phyloP scores from a whole-genome alignment of 2,888 invertebrate species.

The Polyommatus iphigenia region DNA sequence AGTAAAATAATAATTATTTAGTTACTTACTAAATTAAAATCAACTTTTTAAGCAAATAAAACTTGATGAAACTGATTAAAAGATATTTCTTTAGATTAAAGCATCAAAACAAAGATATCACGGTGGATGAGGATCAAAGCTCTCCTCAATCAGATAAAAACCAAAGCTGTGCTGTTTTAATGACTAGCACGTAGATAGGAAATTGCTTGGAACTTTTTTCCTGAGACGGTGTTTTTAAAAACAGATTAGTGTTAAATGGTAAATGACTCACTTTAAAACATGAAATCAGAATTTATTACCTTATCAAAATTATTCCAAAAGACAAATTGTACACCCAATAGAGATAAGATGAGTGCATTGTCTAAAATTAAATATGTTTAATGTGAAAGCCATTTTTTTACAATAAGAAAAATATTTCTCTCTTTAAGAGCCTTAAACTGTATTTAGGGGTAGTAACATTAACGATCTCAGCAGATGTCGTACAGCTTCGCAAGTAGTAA shows the following conservation, averaged over 20 bases:
- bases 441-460: conserved; percentile 3
- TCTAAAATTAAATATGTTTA: too few relatives aligned
- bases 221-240: not conserved
- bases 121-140: not conserved
- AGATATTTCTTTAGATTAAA: not conserved
- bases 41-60: not conserved
- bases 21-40: not conserved
- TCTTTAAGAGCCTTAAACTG: not conserved
- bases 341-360: too few relatives aligned
- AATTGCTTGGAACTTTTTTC: not conserved
- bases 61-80: not conserved
- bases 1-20: too few relatives aligned
- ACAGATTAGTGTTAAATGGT: not conserved
- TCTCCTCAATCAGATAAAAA: conserved; percentile 6
- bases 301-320: too few relatives aligned
- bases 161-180: conserved; percentile 1
- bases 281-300: too few relatives aligned
- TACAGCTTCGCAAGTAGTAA: conserved; percentile 15
- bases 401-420: not conserved
- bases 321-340: too few relatives aligned
- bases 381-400: not conserved
- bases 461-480: conserved; percentile 24
- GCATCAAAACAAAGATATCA: conserved; percentile 2
- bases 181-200: not conserved
- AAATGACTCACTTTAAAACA: too few relatives aligned